Evolutionary conservation across 2,888 invertebrate genomes (phyloP), one percentile per base, ranked within the genome.

Genomic region (Dasypolia templi): DNA sequence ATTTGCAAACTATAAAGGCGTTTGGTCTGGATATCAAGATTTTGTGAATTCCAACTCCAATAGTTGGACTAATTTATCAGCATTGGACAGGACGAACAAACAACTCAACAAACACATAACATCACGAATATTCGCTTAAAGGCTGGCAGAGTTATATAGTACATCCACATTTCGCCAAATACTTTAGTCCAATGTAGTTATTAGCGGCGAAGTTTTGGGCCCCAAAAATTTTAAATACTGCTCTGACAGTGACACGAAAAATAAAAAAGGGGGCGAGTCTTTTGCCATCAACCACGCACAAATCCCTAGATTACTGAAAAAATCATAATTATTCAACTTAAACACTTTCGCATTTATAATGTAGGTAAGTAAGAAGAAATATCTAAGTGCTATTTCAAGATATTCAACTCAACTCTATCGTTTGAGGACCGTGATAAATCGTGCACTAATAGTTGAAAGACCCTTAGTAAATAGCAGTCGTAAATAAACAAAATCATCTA

Each of bases 401-500:
- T 17, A 53, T 73, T 44, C 58, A n/a, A n/a, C n/a, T n/a, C n/a
- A n/a, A 49, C 49, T 44, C 17, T 12, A 32, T 35, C 68, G 32
- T 64, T 74, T 56, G 61, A 61, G 58, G 35, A n/a, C 49, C 17
- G n/a, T 74, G 77, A 84, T 70, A 77, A 83, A 83, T 84, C 32
- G 77, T 39, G 69, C 72, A 84, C 77, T 81, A 64, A 66, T 11
- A 4, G 59, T 44, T 72, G 44, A 66, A 63, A 32, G 66, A 51
- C 35, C 51, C 55, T 49, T 19, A 72, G 29, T 44, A 72, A 81
- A 81, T 70, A 62, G 32, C 58, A 49, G 64, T 39, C 63, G 53
- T 83, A 70, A 29, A 64, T 77, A 74, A 64, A 70, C 69, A 70
- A 74, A 77, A 81, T 69, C 64, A 51, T 72, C 51, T 49, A 77